These are phyloP conservation scores for Pandion haliaetus DNA, from an alignment of 2,113 vertebrate genomes.

Conservation along the genomic window DNA sequence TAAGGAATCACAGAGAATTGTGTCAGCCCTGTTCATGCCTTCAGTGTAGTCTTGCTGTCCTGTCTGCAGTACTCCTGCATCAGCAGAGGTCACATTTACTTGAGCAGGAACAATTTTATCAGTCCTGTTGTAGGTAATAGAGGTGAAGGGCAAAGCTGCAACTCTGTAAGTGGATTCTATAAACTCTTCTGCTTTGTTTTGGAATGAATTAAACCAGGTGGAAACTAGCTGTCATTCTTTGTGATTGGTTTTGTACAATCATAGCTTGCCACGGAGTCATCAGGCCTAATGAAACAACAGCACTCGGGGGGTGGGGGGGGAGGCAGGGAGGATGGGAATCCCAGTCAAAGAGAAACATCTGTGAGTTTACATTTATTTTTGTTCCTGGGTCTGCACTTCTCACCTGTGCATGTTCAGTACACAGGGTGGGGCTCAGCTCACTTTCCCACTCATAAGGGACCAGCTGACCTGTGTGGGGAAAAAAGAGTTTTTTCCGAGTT, in stretches of 20 bases:
- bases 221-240: background rate
- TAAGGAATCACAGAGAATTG: background rate
- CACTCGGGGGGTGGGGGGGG: fast-evolving
- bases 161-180: background rate
- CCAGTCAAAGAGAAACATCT: background rate
- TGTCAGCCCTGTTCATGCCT: background rate
- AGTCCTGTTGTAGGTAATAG: background rate
- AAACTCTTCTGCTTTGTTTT: background rate
- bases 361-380: background rate
- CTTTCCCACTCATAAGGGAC: background rate
- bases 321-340: background rate
- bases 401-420: background rate
- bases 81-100: background rate
- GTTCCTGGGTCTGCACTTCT: background rate
- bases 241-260: too few species aligned
- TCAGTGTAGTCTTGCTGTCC: background rate
- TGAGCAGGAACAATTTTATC: background rate
- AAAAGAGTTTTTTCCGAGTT: background rate
- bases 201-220: background rate
- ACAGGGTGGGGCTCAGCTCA: background rate
- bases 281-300: background rate
- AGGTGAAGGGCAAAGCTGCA: background rate
- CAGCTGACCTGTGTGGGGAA: background rate
- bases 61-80: background rate
- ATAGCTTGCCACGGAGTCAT: background rate